phyloP scores from a whole-genome alignment of 2,797 vertebrate species.

The Neomorphus geoffroyi region DNA sequence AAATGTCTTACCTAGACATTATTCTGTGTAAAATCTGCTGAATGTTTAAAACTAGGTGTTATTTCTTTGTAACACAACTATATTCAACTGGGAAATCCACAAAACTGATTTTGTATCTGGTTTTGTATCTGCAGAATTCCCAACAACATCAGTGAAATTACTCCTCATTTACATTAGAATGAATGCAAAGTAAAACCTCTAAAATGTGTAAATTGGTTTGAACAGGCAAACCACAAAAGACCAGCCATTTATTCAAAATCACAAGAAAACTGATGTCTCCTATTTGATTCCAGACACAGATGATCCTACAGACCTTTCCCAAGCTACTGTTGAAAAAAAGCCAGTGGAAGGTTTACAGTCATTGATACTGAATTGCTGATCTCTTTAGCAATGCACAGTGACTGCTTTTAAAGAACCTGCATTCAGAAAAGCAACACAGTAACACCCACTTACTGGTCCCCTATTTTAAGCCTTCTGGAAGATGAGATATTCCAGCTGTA shows the following conservation, averaged over 20 bases:
- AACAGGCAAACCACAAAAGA: background rate
- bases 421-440: background rate
- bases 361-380: background rate
- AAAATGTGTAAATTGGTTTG: background rate
- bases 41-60: background rate
- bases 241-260: background rate
- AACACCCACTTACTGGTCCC: background rate
- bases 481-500: background rate
- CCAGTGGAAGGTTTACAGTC: background rate
- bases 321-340: background rate
- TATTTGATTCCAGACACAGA: background rate
- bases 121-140: background rate
- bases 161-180: background rate
- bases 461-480: background rate
- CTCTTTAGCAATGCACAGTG: background rate
- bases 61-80: background rate
- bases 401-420: background rate
- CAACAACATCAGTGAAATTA: background rate
- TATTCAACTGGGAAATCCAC: background rate
- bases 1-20: background rate
- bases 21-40: background rate
- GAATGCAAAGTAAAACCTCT: background rate
- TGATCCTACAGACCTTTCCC: background rate
- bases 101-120: background rate
- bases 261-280: background rate